Base-by-base conservation (phyloP, 1,140 invertebrate genomes). In the Drosophila guanche region DNA sequence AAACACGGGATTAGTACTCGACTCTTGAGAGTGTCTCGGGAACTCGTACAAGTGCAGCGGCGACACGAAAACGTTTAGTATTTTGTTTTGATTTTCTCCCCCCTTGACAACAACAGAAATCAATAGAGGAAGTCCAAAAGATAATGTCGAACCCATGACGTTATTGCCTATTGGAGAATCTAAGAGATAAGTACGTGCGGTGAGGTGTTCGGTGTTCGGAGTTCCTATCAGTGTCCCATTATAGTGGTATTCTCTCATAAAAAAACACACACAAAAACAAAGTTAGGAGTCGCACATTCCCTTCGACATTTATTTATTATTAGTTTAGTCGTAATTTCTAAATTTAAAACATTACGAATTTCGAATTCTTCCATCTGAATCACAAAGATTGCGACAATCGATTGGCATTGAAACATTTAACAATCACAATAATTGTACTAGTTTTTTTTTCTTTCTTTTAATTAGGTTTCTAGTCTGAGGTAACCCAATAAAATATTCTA, bases 31-130 rank as follows among this genome's bases (percentile, higher is more conserved):
- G 58, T 40, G 27, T 41, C 53, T 55, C 10, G 29, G 33, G 61
- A 75, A 59, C 43, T 33, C 54, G 12, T 41, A 58, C 33, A 56
- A 61, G 14, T 75, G 71, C 59, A 55, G 50, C 58, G 25, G 7
- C 5, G 2, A 33, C 29, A 10, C 2, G 16, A 37, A 69, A 70
- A 70, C 81, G 71, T 84, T 79, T 70, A 66, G 81, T 47, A 69
- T 76, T 67, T 76, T 83, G 71, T 84, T 84, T 84, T 78, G 75
- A 75, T 67, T 83, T 53, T 40, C 14, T n/a, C 6, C 23, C 45
- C 62, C 37, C 55, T 43, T 65, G 61, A 62, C 60, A 63, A 47
- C 29, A 62, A 29, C 20, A 5, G 37, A 71, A 71, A 71, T 71
- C 68, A 71, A 71, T 71, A 59, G 40, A 20, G 45, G 53, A 33